Conservation (phyloP, 2,113 vertebrate species). For the Gavia stellata region DNA sequence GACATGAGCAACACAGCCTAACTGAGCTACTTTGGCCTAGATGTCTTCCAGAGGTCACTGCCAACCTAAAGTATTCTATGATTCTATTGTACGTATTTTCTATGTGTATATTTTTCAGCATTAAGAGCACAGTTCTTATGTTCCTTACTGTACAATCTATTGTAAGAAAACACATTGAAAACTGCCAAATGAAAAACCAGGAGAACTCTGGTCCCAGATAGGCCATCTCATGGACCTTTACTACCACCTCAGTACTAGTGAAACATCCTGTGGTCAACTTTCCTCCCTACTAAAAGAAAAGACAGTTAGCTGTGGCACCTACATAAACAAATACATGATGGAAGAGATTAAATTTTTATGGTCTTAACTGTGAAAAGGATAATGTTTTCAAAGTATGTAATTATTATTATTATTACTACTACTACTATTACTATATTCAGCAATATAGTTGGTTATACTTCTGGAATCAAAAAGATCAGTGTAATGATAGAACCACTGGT, state of each 20-base stretch:
- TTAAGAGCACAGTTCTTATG: neutral
- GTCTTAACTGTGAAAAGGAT: neutral
- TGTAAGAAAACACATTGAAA: neutral
- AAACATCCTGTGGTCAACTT: neutral
- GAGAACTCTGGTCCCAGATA: neutral
- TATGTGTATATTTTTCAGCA: neutral
- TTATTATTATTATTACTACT: neutral
- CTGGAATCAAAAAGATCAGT: neutral
- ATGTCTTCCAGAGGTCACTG: neutral
- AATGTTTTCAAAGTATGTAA: neutral
- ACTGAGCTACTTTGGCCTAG: neutral
- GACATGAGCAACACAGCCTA: neutral
- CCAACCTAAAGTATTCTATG: neutral
- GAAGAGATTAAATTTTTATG: neutral
- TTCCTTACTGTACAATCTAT: neutral
- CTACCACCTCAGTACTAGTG: neutral
- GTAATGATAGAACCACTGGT: neutral
- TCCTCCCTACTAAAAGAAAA: neutral
- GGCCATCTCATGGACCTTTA: neutral
- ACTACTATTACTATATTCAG: neutral
- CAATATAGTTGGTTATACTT: neutral
- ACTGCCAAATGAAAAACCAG: neutral
- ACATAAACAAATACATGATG: neutral
- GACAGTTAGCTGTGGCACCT: neutral
- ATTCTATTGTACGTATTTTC: neutral